These are phyloP conservation scores for Orientallactaga bullata DNA, from an alignment of 2,113 vertebrate species.

Conservation along the genomic window DNA sequence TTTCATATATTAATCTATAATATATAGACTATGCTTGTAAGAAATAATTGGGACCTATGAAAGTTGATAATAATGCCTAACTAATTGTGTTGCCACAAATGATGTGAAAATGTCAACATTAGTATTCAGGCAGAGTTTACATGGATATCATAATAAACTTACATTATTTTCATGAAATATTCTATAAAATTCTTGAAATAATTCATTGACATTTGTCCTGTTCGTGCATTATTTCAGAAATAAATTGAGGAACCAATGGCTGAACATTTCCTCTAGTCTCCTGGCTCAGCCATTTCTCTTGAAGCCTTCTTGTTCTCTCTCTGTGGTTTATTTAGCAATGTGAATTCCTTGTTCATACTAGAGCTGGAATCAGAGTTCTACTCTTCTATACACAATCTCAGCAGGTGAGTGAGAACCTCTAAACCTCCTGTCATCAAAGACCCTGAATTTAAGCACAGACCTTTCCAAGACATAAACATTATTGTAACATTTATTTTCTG, in stretches of 20 bases:
- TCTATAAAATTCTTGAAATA: not conserved
- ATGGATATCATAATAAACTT: not conserved
- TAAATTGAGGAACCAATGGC: too few relatives aligned
- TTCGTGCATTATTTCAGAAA: not conserved
- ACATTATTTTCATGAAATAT: not conserved
- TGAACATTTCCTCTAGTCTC: too few relatives aligned
- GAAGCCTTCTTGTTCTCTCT: not conserved
- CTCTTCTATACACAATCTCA: not conserved
- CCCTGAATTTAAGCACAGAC: not conserved
- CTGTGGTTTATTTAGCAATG: not conserved
- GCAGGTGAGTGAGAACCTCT: not conserved
- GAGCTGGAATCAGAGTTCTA: not conserved
- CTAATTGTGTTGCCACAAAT: not conserved
- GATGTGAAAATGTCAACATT: not conserved
- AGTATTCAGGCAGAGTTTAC: not conserved
- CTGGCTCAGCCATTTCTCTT: not conserved
- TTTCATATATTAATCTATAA: not conserved
- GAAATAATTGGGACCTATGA: not conserved
- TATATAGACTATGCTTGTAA: not conserved
- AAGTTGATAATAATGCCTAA: not conserved
- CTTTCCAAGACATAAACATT: too few relatives aligned
- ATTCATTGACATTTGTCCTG: not conserved
- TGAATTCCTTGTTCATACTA: not conserved
- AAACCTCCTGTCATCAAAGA: too few relatives aligned
- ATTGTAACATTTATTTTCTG: not conserved